Evolutionary conservation across 92 coral and sea anemone species (phyloP).

Genomic region (Heliopora coerulea): DNA sequence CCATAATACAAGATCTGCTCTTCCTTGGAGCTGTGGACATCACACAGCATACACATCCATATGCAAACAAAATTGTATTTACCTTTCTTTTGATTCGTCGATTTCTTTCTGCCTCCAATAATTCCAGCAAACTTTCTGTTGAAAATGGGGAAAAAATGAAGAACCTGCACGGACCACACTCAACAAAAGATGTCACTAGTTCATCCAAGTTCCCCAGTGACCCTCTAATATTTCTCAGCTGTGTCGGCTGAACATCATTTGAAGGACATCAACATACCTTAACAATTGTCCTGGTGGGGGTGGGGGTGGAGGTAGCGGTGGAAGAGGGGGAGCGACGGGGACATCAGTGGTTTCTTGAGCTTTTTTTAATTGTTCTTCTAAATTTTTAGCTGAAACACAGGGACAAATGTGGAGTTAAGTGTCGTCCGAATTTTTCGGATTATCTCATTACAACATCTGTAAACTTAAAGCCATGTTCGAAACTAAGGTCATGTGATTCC

Average conservation of each 20-base stretch:
- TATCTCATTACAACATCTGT: no score
- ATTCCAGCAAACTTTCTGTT: conserved; percentile 34
- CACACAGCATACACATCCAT: no score
- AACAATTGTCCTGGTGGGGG: conserved; percentile 60
- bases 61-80: no score
- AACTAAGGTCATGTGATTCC: no score
- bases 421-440: no score
- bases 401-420: background rate
- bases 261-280: conserved; percentile 69
- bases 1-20: no score
- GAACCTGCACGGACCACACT: no score
- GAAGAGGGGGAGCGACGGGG: conserved; percentile 70
- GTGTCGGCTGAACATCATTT: background rate
- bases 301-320: conserved; percentile 77
- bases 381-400: conserved; percentile 24
- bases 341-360: conserved; percentile 11
- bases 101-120: conserved; percentile 1
- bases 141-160: no score
- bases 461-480: no score
- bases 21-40: no score
- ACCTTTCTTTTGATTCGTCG: conserved; percentile 2
- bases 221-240: conserved; percentile 10
- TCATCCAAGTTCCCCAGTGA: no score
- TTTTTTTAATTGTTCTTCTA: conserved; percentile 39
- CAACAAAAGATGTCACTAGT: no score